A percentile compares a stretch with the other conserved stretches of the same genome.
Evolutionary conservation across 1,140 invertebrate genomes (phyloP).

Genomic region (Monochamus saltuarius): DNA sequence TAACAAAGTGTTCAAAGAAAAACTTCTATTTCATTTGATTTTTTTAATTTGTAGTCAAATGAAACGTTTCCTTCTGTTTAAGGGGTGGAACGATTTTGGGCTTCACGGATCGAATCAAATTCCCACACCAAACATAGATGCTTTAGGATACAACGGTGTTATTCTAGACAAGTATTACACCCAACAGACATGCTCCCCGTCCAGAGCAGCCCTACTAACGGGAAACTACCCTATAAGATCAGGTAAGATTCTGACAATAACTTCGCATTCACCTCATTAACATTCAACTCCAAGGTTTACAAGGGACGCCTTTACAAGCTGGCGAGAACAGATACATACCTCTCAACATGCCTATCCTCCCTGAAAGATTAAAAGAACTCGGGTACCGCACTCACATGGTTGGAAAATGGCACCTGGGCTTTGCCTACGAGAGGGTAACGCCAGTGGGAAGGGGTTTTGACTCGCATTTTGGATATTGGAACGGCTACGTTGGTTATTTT

Average conservation of each 20-base stretch:
- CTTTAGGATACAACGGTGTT: constrained; percentile 73
- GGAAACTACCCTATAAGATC: constrained; percentile 80
- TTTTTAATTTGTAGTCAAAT: too few relatives aligned
- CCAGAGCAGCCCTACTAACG: constrained; percentile 74
- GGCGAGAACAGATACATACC: constrained; percentile 61
- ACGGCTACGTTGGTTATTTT: constrained; percentile 62
- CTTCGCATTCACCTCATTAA: neutral
- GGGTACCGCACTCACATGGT: constrained; percentile 83
- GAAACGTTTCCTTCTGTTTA: constrained; percentile 32
- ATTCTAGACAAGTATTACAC: constrained; percentile 74
- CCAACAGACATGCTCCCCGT: constrained; percentile 75
- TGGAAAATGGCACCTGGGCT: constrained; percentile 88
- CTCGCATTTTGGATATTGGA: constrained; percentile 66
- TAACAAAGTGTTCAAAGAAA: neutral
- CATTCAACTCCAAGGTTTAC: constrained; percentile 56
- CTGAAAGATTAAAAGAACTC: constrained; percentile 70
- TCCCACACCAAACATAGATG: constrained; percentile 82
- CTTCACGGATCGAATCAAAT: constrained; percentile 85
- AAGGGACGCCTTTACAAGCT: constrained; percentile 60
- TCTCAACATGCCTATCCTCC: constrained; percentile 59
- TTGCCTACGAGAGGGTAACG: constrained; percentile 48
- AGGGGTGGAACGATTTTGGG: constrained; percentile 90
- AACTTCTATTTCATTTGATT: neutral
- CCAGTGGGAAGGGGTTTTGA: constrained; percentile 65
- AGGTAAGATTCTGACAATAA: constrained; percentile 54